These are phyloP conservation scores for Silurus meridionalis DNA, from an alignment of 2,113 vertebrate species.

Conservation along the genomic window DNA sequence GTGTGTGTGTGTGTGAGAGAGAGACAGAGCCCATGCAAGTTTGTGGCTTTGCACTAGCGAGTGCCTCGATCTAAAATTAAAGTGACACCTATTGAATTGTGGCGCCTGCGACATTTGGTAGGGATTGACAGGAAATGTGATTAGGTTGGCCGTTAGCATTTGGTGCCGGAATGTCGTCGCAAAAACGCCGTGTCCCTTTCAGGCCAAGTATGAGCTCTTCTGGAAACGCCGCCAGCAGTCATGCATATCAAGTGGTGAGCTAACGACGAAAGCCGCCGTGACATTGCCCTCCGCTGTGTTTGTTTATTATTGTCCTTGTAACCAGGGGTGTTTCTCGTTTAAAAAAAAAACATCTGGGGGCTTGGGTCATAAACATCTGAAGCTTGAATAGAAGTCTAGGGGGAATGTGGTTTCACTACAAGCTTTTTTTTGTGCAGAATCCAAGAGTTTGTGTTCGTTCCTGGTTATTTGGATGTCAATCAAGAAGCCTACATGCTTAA, in stretches of 20 bases:
- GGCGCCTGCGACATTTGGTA: neutral
- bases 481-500: neutral
- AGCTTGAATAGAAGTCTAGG: too few species aligned
- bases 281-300: conserved; percentile 2
- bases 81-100: conserved; percentile 15
- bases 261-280: neutral
- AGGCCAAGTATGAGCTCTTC: neutral
- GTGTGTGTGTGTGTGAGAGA: neutral
- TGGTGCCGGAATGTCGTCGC: neutral
- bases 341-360: neutral
- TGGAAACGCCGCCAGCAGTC: conserved; percentile 13
- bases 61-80: conserved; percentile 10
- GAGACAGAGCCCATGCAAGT: neutral
- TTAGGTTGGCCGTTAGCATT: neutral
- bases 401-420: neutral
- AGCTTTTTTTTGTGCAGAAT: neutral
- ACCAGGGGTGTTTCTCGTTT: conserved; percentile 9
- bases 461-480: neutral
- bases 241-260: conserved; percentile 12
- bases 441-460: neutral
- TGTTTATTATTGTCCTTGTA: neutral
- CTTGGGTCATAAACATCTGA: neutral
- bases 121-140: conserved; percentile 13
- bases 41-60: neutral
- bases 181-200: neutral